Conservation (phyloP, 2,113 vertebrate species). For the Falco punctatus region DNA sequence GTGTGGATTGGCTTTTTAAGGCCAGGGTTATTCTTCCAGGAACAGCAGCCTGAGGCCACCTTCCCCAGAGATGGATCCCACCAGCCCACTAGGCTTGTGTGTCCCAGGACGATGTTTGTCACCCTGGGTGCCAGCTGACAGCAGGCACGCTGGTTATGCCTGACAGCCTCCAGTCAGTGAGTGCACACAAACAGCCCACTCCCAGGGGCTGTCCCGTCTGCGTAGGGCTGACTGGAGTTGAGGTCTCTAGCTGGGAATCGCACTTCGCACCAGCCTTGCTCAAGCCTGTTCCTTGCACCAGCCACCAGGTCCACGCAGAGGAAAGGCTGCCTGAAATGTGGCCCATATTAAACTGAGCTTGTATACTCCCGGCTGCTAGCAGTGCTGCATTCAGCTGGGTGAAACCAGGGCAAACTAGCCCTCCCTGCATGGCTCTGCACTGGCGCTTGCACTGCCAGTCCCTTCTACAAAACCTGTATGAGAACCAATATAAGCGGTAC, state of each 20-base stretch:
- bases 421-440: neutral
- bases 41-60: neutral
- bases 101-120: neutral
- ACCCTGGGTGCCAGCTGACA: neutral
- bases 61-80: neutral
- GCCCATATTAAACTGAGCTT: neutral
- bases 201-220: neutral
- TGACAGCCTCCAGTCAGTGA: neutral
- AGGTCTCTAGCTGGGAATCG: neutral
- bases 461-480: neutral
- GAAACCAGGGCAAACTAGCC: neutral
- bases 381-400: neutral
- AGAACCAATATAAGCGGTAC: fast-evolving
- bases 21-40: neutral
- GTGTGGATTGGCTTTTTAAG: neutral
- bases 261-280: neutral
- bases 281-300: neutral
- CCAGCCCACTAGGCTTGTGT: neutral
- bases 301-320: neutral
- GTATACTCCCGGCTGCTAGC: neutral
- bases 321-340: neutral
- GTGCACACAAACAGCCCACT: neutral
- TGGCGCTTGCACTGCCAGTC: fast-evolving
- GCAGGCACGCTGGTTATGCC: neutral
- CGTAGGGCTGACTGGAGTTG: neutral